Evolutionary conservation across 2,888 invertebrate genomes (phyloP), one percentile per base, ranked within the genome.

Genomic region (Tupiocoris notatus): DNA sequence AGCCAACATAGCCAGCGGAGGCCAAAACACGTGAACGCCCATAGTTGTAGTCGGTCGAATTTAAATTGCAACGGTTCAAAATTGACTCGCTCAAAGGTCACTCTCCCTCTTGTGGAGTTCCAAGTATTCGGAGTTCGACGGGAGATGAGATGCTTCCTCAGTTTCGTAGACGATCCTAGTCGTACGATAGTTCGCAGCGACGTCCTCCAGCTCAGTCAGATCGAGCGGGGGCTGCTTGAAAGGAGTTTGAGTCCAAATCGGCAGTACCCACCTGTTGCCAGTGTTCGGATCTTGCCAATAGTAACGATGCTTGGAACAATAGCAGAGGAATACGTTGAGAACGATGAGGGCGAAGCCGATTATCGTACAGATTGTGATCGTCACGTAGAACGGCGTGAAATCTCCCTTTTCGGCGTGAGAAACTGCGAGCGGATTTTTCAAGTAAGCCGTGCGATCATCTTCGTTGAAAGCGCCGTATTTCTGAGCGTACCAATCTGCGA

Each of bases 271-370:
- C 82, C 93, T 91, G 83, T 92, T 94, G 91, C 92, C 93, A 83
- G 92, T 93, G 82, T 93, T 90, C 80, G 90, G 87, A 82, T 93
- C 91, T 80, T 90, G 88, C 95, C 95, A 95, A 83, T 95, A 95
- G 57, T 87, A 86, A 1, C 89, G 90, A 83, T 94, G 89, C 80
- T 89, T 88, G 0, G 94, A 93, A 83, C 94, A 92, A 83, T 90
- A 94, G 82, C 93, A 93, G 83, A 93, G 88, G 56, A 91, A 87
- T 25, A 93, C 86, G 84, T 95, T 95, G 77, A 95, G 83, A 79
- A 92, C 86, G 78, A 94, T 87, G 77, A 95, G 85, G 21, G 89
- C 85, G 7, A 89, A 87, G 73, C 90, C 88, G 80, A 95, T 84
- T 57, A 93, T 86, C 2, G 93, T 88, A 84, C 92, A 91, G 83